Evolutionary conservation across 2,888 invertebrate species (phyloP).

Genomic region (Vanessa cardui): DNA sequence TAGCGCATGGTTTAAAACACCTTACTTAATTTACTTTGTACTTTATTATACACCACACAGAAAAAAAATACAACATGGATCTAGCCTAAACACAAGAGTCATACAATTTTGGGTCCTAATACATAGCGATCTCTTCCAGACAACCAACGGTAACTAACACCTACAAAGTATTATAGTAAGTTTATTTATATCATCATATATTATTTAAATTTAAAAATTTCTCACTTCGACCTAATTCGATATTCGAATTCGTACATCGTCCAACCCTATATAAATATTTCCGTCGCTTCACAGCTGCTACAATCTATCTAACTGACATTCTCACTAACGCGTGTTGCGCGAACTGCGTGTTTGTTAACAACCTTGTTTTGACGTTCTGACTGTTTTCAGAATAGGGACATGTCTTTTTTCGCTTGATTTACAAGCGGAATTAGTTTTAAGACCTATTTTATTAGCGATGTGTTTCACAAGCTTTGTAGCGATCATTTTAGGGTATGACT

Average conservation of each 20-base stretch:
- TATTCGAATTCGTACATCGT: constrained; percentile 17
- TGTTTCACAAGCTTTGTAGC: constrained; percentile 4
- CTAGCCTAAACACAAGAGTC: too few species aligned
- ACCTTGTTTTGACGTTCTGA: constrained; percentile 75
- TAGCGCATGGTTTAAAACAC: too few species aligned
- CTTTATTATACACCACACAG: too few species aligned
- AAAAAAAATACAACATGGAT: too few species aligned
- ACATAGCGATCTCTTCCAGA: too few species aligned
- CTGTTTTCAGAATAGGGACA: constrained; percentile 64
- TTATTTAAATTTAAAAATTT: neutral
- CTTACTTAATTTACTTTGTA: too few species aligned
- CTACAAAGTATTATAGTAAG: too few species aligned
- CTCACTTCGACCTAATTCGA: constrained; percentile 10
- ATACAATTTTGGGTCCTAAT: too few species aligned
- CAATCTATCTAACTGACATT: constrained; percentile 57
- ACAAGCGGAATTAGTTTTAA: constrained; percentile 35
- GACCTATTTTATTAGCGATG: constrained; percentile 13
- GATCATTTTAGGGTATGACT: neutral
- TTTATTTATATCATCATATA: neutral
- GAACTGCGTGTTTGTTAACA: constrained; percentile 70
- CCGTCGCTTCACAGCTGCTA: constrained; percentile 67
- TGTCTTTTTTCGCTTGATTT: constrained; percentile 41
- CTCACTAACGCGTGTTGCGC: constrained; percentile 55
- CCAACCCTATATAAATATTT: constrained; percentile 64
- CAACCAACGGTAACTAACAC: too few species aligned